These are phyloP conservation scores for Blastobasis adustella DNA, from an alignment of 2,888 invertebrate species.

Conservation along the genomic window DNA sequence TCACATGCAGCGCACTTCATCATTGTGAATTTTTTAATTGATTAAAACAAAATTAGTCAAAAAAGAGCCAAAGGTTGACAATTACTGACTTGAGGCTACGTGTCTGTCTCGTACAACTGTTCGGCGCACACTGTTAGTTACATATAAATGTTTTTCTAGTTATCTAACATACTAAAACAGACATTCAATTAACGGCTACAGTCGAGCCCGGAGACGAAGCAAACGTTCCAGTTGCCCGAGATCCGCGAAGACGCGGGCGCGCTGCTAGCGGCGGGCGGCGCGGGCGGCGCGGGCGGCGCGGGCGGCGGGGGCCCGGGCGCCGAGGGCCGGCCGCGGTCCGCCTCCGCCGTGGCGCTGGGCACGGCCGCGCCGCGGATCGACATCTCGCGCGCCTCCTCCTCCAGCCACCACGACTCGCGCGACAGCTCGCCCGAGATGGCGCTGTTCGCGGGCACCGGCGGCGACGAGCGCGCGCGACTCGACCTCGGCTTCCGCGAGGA, in stretches of 20 bases:
- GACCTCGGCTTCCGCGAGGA: constrained; percentile 80
- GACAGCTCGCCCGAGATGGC: constrained; percentile 91
- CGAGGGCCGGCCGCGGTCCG: constrained; percentile 56
- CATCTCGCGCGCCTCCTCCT: constrained; percentile 91
- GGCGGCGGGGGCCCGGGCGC: constrained; percentile 32
- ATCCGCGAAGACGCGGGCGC: constrained; percentile 65
- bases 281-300: constrained; percentile 27
- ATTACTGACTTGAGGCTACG: no score
- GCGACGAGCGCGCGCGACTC: constrained; percentile 33
- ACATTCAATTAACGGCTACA: constrained; percentile 28
- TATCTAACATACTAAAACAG: neutral
- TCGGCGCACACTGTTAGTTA: no score
- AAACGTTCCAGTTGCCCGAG: constrained; percentile 70
- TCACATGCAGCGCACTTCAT: no score
- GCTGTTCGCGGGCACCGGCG: constrained; percentile 75
- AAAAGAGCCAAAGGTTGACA: no score
- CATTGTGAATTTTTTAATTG: no score
- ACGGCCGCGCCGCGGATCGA: constrained; percentile 88
- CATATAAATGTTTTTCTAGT: no score
- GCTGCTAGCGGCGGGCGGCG: constrained; percentile 18
- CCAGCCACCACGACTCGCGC: constrained; percentile 89
- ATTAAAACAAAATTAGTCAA: no score
- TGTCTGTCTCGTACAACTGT: no score
- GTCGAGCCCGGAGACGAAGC: constrained; percentile 77
- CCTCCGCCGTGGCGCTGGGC: constrained; percentile 68